phyloP scores from a whole-genome alignment of 2,113 vertebrate genomes.

The Lepisosteus oculatus region DNA sequence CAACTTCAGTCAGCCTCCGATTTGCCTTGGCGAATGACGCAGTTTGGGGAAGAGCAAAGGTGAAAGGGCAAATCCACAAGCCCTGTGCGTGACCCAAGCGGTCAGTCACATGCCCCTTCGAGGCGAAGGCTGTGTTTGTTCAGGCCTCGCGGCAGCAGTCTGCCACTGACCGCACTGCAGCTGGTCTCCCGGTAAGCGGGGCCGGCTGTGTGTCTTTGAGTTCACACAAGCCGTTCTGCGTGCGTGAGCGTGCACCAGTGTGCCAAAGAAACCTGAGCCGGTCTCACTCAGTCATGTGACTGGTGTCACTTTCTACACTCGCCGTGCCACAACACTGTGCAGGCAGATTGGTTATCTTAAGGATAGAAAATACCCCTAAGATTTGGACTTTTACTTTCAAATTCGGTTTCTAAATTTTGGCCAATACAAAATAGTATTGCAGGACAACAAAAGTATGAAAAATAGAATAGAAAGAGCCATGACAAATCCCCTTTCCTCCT shows the following conservation, averaged over 20 bases:
- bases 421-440: too few relatives aligned
- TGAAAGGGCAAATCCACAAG: not conserved
- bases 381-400: too few relatives aligned
- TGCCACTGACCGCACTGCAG: not conserved
- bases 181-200: not conserved
- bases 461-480: too few relatives aligned
- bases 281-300: not conserved
- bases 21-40: not conserved
- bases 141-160: not conserved
- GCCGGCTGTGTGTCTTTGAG: not conserved
- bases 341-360: too few relatives aligned
- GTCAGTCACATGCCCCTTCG: not conserved
- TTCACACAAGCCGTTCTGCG: not conserved
- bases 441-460: too few relatives aligned
- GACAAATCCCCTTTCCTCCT: too few relatives aligned
- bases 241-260: not conserved
- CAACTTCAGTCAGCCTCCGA: not conserved
- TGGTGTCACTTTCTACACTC: not conserved
- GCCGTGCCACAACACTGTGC: not conserved
- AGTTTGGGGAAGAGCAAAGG: not conserved
- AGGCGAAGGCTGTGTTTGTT: not conserved
- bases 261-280: not conserved
- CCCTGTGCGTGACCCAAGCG: not conserved
- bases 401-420: too few relatives aligned
- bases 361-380: too few relatives aligned